Base-by-base conservation (phyloP, 2,113 vertebrate species). In the Garra rufa region DNA sequence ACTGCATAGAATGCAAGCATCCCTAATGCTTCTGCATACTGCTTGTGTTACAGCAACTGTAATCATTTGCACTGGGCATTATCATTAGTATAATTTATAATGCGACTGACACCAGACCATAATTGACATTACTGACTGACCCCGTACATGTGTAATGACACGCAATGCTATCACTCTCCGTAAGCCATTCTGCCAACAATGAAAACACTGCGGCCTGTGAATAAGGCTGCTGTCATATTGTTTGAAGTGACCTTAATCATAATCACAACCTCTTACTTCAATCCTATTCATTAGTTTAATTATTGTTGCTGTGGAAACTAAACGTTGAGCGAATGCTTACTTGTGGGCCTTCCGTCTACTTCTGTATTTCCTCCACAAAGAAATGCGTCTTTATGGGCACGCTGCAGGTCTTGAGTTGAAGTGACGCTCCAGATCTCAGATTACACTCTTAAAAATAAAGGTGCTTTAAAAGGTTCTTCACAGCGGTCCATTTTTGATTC, bases 381-480 rank as follows among this genome's bases (percentile, higher is more conserved):
- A 21, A 26, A 4, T 17, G 5, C 15, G 3, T 34, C 34, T 34
- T 34, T 34, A 34, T 34, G 3, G 34, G 19, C 52, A 55, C 52
- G 52, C 17, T 55, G 19, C 52, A 21, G 9, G 70, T 26, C 38
- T 94, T 44, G 34, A 5, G 19, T 41, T 9, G 9, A 17, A 69
- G 30, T 11, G 65, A 19, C 0, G 30, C 17, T 69, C 65, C 65
- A 10, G 1, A 69, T 69, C 65, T 41, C 34, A 69, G 21, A 48
- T 92, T 91, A n/a, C n/a, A n/a, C n/a, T n/a, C n/a, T n/a, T n/a
- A n/a, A n/a, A n/a, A n/a, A n/a, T n/a, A n/a, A n/a, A n/a, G n/a
- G n/a, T n/a, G n/a, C n/a, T n/a, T n/a, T n/a, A n/a, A n/a, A n/a
- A n/a, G n/a, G n/a, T n/a, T n/a, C n/a, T n/a, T n/a, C n/a, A n/a